Percentiles rank a stretch among this genome's conserved stretches.
These are phyloP conservation scores for Microplitis manilae DNA, from an alignment of 2,888 invertebrate genomes.

Conservation along the genomic window DNA sequence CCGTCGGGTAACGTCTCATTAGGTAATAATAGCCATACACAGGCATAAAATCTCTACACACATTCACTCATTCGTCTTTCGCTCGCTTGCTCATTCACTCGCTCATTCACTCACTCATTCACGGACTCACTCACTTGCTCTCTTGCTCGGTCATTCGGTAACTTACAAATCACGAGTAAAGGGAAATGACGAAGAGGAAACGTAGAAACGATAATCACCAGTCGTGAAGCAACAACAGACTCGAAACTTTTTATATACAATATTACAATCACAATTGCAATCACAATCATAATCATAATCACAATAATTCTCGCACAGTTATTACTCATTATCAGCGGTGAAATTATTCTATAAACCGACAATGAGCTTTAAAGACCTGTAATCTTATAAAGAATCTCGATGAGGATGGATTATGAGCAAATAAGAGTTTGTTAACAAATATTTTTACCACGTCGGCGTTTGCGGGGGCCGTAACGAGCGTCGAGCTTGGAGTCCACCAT, in stretches of 20 bases:
- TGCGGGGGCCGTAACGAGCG: constrained; percentile 62
- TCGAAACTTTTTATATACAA: constrained; percentile 37
- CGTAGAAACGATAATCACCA: constrained; percentile 44
- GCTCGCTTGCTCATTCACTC: constrained; percentile 4
- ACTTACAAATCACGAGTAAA: constrained; percentile 28
- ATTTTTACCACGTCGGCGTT: constrained; percentile 68
- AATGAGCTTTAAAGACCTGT: constrained; percentile 36
- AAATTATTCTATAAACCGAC: constrained; percentile 53
- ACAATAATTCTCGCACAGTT: constrained; percentile 47
- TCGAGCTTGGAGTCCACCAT: constrained; percentile 68
- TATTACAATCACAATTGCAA: neutral
- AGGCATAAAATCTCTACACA: constrained; percentile 39
- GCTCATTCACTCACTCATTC: too few relatives aligned
- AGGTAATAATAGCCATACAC: constrained; percentile 45
- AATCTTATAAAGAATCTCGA: neutral
- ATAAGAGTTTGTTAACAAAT: constrained; percentile 5
- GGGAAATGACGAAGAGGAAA: constrained; percentile 44
- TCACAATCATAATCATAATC: constrained; percentile 45
- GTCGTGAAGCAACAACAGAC: constrained; percentile 31
- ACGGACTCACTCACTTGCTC: too few relatives aligned
- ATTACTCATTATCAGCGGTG: constrained; percentile 54
- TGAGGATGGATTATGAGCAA: neutral
- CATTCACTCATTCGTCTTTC: constrained; percentile 6
- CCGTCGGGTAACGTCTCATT: constrained; percentile 53
- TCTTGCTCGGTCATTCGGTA: neutral